These are phyloP conservation scores for Melanocharis versteri DNA, from an alignment of 2,113 vertebrate genomes.

Conservation along the genomic window DNA sequence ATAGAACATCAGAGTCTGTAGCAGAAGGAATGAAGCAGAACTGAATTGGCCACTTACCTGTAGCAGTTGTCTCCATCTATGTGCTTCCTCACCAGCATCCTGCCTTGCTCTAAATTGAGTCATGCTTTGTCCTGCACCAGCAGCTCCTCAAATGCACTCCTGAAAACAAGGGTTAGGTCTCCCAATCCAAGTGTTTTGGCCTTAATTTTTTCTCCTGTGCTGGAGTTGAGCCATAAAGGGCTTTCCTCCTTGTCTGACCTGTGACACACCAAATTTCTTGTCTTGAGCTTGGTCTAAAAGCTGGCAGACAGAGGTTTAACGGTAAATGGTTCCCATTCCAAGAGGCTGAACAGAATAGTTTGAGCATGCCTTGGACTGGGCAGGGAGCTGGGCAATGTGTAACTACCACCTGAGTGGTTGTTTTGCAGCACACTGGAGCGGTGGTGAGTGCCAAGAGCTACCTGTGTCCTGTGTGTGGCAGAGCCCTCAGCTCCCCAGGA, in stretches of 20 bases:
- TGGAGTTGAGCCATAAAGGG: background rate
- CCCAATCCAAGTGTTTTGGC: background rate
- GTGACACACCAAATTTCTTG: background rate
- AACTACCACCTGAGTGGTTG: background rate
- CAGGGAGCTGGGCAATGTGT: background rate
- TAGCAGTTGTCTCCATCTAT: background rate
- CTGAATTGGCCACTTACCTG: background rate
- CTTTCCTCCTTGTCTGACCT: background rate
- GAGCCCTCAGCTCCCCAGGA: conserved; percentile 92
- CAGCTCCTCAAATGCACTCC: background rate
- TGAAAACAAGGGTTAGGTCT: background rate
- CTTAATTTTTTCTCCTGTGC: background rate
- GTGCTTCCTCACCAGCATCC: background rate
- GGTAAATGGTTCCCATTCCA: background rate
- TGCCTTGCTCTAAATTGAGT: background rate
- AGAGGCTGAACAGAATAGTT: background rate
- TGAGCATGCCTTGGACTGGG: background rate
- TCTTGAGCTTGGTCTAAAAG: background rate
- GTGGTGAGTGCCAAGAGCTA: conserved; percentile 93
- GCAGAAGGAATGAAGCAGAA: conserved; percentile 2
- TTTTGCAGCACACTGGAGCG: conserved; percentile 87
- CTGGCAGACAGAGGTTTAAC: background rate
- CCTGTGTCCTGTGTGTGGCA: conserved; percentile 93
- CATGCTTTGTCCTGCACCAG: background rate
- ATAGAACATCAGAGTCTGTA: background rate